These are phyloP conservation scores for Xerus rutilus DNA, from an alignment of 2,797 vertebrate species.

Conservation along the genomic window DNA sequence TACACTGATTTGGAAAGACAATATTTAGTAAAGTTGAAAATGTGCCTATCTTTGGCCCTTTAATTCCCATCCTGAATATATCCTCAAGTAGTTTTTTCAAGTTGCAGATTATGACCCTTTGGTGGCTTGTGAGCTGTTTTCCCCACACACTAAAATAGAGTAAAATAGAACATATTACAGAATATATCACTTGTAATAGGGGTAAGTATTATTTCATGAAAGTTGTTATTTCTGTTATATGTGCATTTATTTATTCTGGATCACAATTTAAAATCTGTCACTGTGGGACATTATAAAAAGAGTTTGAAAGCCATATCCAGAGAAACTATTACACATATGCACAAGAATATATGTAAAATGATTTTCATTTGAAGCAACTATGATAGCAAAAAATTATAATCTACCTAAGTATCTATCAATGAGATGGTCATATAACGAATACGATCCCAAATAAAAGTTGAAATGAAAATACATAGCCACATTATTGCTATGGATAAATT, in stretches of 20 bases:
- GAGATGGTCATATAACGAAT: constrained; percentile 20
- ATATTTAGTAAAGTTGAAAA: constrained; percentile 11
- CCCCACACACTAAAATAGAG: constrained; percentile 28
- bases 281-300: not conserved
- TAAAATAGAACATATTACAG: not conserved
- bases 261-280: constrained; percentile 14
- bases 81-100: not conserved
- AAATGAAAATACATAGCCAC: constrained; percentile 35
- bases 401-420: not conserved
- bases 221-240: not conserved
- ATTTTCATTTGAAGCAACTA: constrained; percentile 23
- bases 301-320: not conserved
- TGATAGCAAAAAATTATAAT: constrained; percentile 30
- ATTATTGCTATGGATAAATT: constrained; percentile 9
- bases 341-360: constrained; percentile 7
- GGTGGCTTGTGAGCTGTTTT: not conserved
- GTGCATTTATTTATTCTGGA: not conserved
- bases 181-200: not conserved
- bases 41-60: not conserved
- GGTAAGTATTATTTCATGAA: not conserved
- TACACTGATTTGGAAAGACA: not conserved
- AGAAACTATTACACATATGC: not conserved
- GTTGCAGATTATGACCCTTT: not conserved
- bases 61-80: not conserved
- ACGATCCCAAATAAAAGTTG: constrained; percentile 32